A percentile compares a stretch with the other conserved stretches of the same genome.
phyloP scores from a whole-genome alignment of 2,888 invertebrate genomes.

The Sphaerophoria taeniata region DNA sequence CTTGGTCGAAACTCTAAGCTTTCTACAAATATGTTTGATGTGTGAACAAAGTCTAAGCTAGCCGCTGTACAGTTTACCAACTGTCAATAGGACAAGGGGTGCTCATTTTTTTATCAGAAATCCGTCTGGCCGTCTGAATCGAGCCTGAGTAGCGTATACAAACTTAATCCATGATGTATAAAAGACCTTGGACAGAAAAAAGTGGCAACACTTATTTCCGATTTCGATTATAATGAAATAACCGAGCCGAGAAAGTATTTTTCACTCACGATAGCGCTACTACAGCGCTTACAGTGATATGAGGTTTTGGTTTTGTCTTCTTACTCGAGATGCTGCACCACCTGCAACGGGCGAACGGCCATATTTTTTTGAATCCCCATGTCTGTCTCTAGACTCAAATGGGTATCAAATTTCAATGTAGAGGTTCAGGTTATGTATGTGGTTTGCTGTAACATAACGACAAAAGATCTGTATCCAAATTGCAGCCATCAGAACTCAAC shows the following conservation, averaged over 20 bases:
- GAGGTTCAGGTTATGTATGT: neutral
- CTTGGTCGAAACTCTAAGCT: too few species aligned
- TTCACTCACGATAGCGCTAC: conserved; percentile 1
- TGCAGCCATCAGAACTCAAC: conserved; percentile 36
- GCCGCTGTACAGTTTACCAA: too few species aligned
- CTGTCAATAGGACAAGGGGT: too few species aligned
- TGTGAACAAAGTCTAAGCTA: too few species aligned
- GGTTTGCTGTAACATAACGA: conserved; percentile 41
- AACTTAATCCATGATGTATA: too few species aligned
- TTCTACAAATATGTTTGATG: too few species aligned
- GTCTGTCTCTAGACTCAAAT: conserved; percentile 4
- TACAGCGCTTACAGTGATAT: neutral
- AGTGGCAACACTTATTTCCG: neutral
- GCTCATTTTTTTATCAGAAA: too few species aligned
- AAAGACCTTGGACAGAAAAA: neutral
- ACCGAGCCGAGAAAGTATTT: conserved; percentile 9
- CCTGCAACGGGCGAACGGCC: conserved; percentile 24
- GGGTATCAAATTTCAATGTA: too few species aligned
- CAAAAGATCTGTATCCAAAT: conserved; percentile 36
- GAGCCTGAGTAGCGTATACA: too few species aligned
- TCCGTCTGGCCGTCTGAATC: too few species aligned
- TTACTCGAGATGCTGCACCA: neutral
- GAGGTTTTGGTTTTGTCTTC: conserved; percentile 18
- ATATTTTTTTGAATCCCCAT: conserved; percentile 50
- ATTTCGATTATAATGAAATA: conserved; percentile 10